phyloP scores from a whole-genome alignment of 2,113 vertebrate genomes.

The Callocephalon fimbriatum region DNA sequence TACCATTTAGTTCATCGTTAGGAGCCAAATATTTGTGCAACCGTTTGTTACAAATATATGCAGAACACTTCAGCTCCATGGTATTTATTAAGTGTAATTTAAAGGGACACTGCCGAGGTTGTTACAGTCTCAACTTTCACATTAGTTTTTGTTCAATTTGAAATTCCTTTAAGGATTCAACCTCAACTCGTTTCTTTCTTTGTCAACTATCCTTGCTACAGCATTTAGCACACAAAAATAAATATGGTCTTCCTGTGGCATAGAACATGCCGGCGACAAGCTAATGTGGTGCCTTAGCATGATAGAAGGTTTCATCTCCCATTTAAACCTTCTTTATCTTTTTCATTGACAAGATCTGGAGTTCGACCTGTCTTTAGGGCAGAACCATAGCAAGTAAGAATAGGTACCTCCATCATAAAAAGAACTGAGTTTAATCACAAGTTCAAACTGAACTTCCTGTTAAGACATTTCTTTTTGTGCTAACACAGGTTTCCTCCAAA shows the following conservation, averaged over 20 bases:
- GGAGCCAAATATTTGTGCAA: slow-evolving; percentile 81
- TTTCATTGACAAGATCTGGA: neutral
- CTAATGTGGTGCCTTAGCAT: neutral
- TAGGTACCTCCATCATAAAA: neutral
- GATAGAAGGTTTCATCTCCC: neutral
- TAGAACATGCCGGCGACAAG: neutral
- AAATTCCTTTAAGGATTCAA: neutral
- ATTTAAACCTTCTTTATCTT: neutral
- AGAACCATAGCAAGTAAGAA: neutral
- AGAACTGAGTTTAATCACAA: neutral
- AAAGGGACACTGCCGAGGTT: slow-evolving; percentile 63
- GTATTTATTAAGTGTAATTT: slow-evolving; percentile 70
- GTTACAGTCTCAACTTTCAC: neutral
- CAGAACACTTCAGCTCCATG: slow-evolving; percentile 68
- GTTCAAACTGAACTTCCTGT: neutral
- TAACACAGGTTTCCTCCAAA: neutral
- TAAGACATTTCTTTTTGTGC: neutral
- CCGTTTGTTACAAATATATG: slow-evolving; percentile 77
- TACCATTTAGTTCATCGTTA: slow-evolving; percentile 77
- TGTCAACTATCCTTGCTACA: neutral
- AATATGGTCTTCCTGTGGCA: neutral
- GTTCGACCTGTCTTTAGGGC: neutral
- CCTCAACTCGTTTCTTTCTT: neutral
- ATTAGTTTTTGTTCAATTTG: neutral
- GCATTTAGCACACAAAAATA: neutral